Percentiles rank a stretch among this genome's conserved stretches.
These are phyloP conservation scores for Mycetomoellerius zeteki DNA, from an alignment of 1,140 invertebrate species.

Conservation along the genomic window DNA sequence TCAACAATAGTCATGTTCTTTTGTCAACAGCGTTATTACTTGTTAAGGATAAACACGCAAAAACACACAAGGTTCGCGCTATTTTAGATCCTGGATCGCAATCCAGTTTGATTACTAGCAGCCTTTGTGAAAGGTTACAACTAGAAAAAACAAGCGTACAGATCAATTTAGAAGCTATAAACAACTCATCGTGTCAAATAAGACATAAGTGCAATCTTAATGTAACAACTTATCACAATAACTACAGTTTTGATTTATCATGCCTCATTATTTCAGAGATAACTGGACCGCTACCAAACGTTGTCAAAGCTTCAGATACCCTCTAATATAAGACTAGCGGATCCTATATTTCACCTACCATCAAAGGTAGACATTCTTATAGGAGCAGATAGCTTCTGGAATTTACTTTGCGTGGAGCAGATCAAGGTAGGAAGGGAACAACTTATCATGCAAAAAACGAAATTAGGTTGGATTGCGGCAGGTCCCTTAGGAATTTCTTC, in stretches of 20 bases:
- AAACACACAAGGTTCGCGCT: neutral
- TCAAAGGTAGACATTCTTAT: neutral
- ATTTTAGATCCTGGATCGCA: neutral
- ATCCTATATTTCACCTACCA: neutral
- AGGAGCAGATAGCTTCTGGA: neutral
- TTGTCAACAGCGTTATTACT: neutral
- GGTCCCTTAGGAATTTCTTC: fast-evolving
- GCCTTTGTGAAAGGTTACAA: neutral
- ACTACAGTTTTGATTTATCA: neutral
- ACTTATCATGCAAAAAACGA: neutral
- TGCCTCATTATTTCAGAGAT: neutral
- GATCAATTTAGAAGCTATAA: neutral
- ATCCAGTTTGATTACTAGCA: neutral
- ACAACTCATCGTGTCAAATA: neutral
- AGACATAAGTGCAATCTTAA: neutral
- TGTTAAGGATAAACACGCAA: neutral
- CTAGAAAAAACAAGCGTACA: neutral
- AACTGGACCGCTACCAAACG: neutral
- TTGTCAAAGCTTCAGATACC: neutral
- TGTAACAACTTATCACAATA: too few species aligned
- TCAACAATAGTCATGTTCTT: neutral
- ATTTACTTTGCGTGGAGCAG: neutral
- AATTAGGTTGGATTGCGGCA: neutral
- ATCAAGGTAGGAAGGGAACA: neutral
- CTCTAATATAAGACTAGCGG: neutral